phyloP scores from a whole-genome alignment of 1,140 invertebrate species.

The Magallana gigas region DNA sequence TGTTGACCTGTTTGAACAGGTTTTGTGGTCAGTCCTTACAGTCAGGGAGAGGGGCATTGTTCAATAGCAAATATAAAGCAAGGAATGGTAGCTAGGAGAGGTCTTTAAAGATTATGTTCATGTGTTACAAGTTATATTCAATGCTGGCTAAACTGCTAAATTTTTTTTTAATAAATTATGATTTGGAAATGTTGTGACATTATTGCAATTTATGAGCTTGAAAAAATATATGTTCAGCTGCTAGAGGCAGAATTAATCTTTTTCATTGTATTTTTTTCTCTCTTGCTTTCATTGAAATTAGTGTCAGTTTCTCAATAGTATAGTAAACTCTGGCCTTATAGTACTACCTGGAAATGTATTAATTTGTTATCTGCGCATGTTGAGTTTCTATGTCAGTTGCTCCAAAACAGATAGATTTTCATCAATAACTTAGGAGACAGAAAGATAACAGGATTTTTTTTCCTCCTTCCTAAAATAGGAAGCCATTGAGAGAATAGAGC shows the following conservation, averaged over 20 bases:
- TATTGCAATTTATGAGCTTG: background rate
- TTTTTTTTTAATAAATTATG: background rate
- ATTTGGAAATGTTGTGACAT: background rate
- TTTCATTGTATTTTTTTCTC: background rate
- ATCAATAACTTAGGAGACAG: background rate
- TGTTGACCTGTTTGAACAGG: constrained; percentile 32
- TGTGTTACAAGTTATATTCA: background rate
- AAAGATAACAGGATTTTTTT: background rate
- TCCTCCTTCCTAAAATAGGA: background rate
- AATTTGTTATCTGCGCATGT: background rate
- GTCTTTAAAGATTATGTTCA: background rate
- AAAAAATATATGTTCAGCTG: background rate
- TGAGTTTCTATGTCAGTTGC: background rate
- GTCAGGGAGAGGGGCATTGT: background rate
- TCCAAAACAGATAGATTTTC: constrained; percentile 11
- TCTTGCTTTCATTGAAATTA: background rate
- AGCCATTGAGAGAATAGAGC: constrained; percentile 16
- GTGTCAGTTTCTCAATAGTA: background rate
- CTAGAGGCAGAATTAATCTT: background rate
- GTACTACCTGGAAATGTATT: background rate
- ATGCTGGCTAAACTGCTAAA: background rate
- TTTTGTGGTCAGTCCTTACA: background rate
- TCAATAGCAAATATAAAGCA: background rate
- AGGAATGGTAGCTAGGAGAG: background rate
- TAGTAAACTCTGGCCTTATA: background rate